Evolutionary conservation across 2,888 invertebrate species (phyloP), one percentile per base, ranked within the genome.

Genomic region (Asteroscopus sphinx): DNA sequence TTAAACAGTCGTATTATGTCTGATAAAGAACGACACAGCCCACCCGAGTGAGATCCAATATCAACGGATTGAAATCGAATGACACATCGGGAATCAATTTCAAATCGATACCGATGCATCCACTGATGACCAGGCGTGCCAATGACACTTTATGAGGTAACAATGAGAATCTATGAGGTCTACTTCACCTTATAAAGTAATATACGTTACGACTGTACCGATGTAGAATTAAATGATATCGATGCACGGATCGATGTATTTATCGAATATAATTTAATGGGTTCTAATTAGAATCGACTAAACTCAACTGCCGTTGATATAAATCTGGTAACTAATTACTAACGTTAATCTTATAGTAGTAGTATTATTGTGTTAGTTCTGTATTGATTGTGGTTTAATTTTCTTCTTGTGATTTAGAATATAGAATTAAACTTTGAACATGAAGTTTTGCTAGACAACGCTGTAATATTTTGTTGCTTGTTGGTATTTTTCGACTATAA

Each of bases 181-280:
- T 51, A 26, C 44, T 47, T 64, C 32, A 37, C n/a, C 39, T 69
- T 71, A 49, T 70, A 64, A 74, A 70, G 45, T 74, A 53, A 47
- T 56, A 53, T 32, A 51, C 17, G 36, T 68, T 62, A 68, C 52
- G 41, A 41, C 41, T 42, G 15, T 25, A 56, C 62, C 17, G 61
- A 60, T 67, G 48, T 35, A 60, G 46, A 68, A 62, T 63, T 62
- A 69, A 69, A 73, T 63, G 46, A 73, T 68, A 53, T 42, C 42
- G 33, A 57, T 49, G 39, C 46, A 63, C 45, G 49, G 62, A 58
- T 68, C 39, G 40, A 54, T 53, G 32, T 49, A 53, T 53, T 53
- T 68, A 53, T 49, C 21, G 40, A 46, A 46, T 60, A 73, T 68
- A 73, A 68, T 72, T 66, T 58, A 67, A 72, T 67, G 32, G 28